Evolutionary conservation across 2,888 invertebrate species (phyloP).

Genomic region (Lepidochrysops patricia): DNA sequence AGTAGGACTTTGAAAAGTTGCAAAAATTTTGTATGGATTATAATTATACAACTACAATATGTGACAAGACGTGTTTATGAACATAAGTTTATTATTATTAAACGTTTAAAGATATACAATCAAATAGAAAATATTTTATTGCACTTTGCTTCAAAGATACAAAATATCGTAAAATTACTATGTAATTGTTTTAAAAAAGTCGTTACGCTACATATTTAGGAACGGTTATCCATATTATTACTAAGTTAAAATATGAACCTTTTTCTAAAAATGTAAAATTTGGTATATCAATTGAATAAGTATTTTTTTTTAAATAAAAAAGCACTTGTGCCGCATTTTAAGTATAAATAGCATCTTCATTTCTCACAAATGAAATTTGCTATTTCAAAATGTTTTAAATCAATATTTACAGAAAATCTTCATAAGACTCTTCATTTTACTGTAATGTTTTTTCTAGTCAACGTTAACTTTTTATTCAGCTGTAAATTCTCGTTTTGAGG

Average conservation of each 20-base stretch:
- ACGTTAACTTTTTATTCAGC: no score
- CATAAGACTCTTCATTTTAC: background rate
- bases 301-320: no score
- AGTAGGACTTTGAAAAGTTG: background rate
- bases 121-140: background rate
- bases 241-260: background rate
- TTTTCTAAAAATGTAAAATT: background rate
- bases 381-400: background rate
- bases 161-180: background rate
- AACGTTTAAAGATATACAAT: background rate
- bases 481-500: no score
- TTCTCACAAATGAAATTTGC: background rate
- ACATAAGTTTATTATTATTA: background rate
- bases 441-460: no score
- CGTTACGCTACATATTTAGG: background rate
- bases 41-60: background rate
- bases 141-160: background rate
- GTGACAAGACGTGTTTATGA: background rate
- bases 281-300: no score
- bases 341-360: background rate
- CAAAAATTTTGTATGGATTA: constrained; percentile 5
- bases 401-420: background rate
- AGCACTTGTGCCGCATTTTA: no score
- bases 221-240: background rate
- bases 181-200: background rate